phyloP scores from a whole-genome alignment of 2,888 invertebrate genomes.

The Opisthograptis luteolata region DNA sequence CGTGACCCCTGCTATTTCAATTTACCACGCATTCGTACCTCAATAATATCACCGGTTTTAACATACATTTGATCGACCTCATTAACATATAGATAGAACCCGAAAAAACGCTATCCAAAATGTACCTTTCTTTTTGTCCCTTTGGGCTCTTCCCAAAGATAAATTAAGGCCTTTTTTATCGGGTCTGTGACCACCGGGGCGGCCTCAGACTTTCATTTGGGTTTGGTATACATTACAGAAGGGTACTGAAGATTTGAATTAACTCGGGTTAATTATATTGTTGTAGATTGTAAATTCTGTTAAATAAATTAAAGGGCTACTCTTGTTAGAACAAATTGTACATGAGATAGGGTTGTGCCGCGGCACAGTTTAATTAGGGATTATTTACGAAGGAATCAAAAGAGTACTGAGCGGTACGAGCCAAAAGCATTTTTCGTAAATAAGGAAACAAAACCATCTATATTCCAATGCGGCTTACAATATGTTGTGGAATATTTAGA shows the following conservation, averaged over 20 bases:
- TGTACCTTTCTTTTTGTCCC: constrained; percentile 59
- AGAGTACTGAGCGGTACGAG: neutral
- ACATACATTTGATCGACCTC: constrained; percentile 68
- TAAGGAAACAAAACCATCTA: neutral
- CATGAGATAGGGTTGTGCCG: constrained; percentile 15
- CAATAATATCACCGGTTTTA: constrained; percentile 61
- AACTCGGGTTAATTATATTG: constrained; percentile 52
- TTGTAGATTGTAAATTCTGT: constrained; percentile 42
- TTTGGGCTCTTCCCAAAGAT: constrained; percentile 53
- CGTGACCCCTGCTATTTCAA: constrained; percentile 58
- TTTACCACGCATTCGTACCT: constrained; percentile 51
- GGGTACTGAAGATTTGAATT: constrained; percentile 50
- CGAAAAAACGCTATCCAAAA: constrained; percentile 60
- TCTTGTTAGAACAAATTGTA: constrained; percentile 26
- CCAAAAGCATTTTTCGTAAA: neutral
- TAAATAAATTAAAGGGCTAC: constrained; percentile 29
- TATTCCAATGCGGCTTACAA: neutral
- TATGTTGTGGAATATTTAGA: neutral
- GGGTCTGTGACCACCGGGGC: constrained; percentile 53
- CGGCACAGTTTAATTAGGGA: neutral
- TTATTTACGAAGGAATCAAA: neutral
- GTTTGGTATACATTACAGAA: constrained; percentile 50
- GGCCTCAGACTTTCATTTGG: constrained; percentile 52
- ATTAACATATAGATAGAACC: constrained; percentile 68
- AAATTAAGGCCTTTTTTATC: constrained; percentile 60